phyloP scores from a whole-genome alignment of 2,113 vertebrate genomes.

The Neodon shergylaensis region DNA sequence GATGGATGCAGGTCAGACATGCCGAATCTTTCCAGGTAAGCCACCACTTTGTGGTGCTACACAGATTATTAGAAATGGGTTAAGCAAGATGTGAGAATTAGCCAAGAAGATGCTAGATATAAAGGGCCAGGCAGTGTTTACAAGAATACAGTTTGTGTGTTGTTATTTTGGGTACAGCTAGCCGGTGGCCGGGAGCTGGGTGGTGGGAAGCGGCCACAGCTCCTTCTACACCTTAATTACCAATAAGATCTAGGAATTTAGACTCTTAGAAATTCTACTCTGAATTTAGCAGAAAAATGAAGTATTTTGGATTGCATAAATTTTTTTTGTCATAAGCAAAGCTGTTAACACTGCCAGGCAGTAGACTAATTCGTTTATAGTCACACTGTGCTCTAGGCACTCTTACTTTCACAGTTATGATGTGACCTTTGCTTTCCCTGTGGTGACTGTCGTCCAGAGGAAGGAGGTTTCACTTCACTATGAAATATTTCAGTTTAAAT shows the following conservation, averaged over 20 bases:
- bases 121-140: too few relatives aligned
- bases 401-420: background rate
- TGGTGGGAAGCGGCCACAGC: too few relatives aligned
- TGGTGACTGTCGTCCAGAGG: background rate
- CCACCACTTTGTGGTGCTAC: too few relatives aligned
- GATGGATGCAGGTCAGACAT: too few relatives aligned
- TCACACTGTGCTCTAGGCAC: background rate
- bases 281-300: constrained; percentile 9
- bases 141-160: too few relatives aligned
- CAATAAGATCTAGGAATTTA: background rate
- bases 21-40: too few relatives aligned
- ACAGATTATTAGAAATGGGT: too few relatives aligned
- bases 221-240: background rate
- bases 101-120: too few relatives aligned
- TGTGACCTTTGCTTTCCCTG: background rate
- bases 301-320: constrained; percentile 19
- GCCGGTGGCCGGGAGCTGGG: too few relatives aligned
- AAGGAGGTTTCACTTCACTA: constrained; percentile 18
- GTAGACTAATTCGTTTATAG: background rate
- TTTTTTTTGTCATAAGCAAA: background rate
- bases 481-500: constrained; percentile 26
- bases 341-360: background rate
- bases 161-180: too few relatives aligned
- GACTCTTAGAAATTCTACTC: constrained; percentile 30
- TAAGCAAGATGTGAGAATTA: too few relatives aligned